Percentiles rank a stretch among this genome's conserved stretches.
Evolutionary conservation across 2,797 vertebrate genomes (phyloP).

Genomic region (Galago senegalensis): DNA sequence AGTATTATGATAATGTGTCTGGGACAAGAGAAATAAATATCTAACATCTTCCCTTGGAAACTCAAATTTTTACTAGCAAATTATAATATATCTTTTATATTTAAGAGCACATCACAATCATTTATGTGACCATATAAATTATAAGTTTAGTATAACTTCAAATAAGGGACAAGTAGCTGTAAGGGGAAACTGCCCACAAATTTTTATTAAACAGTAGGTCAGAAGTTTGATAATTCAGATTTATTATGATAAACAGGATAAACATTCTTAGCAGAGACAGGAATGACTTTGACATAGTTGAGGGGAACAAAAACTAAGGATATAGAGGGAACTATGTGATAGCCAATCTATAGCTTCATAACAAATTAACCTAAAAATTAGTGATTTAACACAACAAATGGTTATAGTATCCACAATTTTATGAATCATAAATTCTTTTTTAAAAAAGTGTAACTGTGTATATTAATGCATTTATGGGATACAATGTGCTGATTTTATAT

Average conservation of each 20-base stretch:
- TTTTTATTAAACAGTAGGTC: background rate
- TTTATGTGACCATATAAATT: background rate
- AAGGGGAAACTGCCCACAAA: background rate
- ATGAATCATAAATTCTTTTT: too few species aligned
- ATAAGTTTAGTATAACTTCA: background rate
- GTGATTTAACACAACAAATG: background rate
- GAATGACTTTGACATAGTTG: background rate
- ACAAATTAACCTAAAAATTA: background rate
- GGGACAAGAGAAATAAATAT: background rate
- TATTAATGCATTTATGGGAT: too few species aligned
- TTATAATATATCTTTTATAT: background rate
- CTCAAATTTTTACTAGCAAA: background rate
- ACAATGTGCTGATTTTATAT: too few species aligned
- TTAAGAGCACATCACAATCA: background rate
- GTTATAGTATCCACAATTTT: background rate
- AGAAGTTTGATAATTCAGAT: background rate
- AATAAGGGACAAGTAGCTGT: background rate
- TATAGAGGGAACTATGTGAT: background rate
- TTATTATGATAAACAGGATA: background rate
- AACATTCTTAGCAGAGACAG: background rate
- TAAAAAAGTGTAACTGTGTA: too few species aligned
- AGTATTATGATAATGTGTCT: background rate
- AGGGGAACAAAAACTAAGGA: background rate
- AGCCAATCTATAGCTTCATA: background rate
- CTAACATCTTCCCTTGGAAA: background rate